Evolutionary conservation across 2,888 invertebrate genomes (phyloP).

Genomic region (Caenorhabditis virilis): DNA sequence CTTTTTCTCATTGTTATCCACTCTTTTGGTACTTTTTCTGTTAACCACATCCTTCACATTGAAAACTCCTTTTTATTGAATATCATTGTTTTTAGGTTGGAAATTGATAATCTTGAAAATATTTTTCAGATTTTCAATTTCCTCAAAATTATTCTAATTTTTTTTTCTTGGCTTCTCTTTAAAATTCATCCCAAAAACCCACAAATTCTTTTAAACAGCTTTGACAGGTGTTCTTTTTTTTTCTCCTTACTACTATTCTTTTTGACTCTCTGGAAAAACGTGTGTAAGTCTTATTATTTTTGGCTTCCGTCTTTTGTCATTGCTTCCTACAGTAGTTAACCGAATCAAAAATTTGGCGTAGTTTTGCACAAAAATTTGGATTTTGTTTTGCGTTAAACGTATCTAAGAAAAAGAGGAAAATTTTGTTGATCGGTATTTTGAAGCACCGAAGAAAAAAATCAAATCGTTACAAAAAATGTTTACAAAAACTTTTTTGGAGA

Average conservation of each 20-base stretch:
- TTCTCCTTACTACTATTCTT: not conserved
- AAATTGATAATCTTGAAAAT: not conserved
- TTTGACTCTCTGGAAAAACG: not conserved
- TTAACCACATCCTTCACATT: not conserved
- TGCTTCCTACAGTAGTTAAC: too few species aligned
- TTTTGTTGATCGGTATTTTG: too few species aligned
- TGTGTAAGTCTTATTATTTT: not conserved
- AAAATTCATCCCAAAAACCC: not conserved
- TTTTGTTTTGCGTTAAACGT: too few species aligned
- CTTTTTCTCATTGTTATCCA: too few species aligned
- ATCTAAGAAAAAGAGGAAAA: too few species aligned
- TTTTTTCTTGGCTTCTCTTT: not conserved
- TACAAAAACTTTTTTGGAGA: not conserved
- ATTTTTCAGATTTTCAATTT: not conserved
- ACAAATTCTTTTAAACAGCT: not conserved
- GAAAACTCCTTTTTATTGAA: not conserved
- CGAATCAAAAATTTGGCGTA: too few species aligned
- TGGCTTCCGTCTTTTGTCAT: too few species aligned
- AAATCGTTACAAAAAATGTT: not conserved
- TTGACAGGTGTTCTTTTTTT: not conserved
- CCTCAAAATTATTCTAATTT: not conserved
- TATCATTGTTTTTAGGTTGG: not conserved
- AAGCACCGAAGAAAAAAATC: too few species aligned
- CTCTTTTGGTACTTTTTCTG: slow-evolving; percentile 1
- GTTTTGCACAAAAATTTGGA: too few species aligned